These are phyloP conservation scores for Ochotona curzoniae DNA, from an alignment of 2,113 vertebrate species.

Conservation along the genomic window DNA sequence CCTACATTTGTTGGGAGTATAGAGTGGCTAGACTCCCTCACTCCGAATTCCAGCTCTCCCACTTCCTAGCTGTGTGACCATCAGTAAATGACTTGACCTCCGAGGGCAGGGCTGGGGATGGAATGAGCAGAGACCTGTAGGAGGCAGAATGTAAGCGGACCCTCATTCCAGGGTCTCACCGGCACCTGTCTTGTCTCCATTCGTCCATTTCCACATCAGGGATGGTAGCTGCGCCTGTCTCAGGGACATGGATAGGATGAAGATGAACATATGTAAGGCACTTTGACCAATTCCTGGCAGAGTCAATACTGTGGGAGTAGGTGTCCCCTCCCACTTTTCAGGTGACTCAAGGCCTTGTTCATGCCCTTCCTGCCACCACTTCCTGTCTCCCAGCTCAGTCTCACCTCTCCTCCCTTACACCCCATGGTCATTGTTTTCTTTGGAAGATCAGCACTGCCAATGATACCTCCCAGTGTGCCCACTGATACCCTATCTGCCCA, in stretches of 20 bases:
- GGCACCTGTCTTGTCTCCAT: neutral
- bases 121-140: neutral
- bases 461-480: rapidly evolving
- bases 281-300: neutral
- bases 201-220: neutral
- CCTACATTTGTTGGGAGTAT: too few relatives aligned
- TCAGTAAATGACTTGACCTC: neutral
- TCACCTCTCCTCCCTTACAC: neutral
- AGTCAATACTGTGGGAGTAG: rapidly evolving
- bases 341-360: neutral
- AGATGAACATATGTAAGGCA: neutral
- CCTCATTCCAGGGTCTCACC: neutral
- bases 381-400: neutral
- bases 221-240: neutral
- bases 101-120: too few relatives aligned
- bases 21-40: neutral
- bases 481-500: neutral
- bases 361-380: neutral
- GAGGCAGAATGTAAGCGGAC: neutral
- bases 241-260: neutral
- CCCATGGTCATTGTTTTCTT: neutral
- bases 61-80: neutral
- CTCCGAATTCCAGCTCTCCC: neutral
- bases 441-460: neutral
- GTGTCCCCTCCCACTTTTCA: neutral